Evolutionary conservation across 2,888 invertebrate genomes (phyloP).

Genomic region (Bibio marci): DNA sequence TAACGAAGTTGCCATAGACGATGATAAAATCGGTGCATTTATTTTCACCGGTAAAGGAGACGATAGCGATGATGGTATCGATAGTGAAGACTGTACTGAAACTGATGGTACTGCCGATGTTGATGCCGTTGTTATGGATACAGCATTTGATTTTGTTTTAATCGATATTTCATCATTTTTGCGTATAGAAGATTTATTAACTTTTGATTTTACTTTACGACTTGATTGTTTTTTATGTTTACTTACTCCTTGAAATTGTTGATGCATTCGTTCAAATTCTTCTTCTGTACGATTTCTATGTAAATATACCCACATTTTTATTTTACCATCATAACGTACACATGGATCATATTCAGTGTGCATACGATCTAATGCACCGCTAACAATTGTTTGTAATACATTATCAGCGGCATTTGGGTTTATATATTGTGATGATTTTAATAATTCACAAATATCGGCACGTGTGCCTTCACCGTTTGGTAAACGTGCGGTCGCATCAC

Average conservation of each 20-base stretch:
- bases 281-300: constrained; percentile 51
- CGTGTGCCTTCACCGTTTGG: constrained; percentile 91
- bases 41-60: neutral
- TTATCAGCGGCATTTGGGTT: constrained; percentile 29
- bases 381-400: constrained; percentile 56
- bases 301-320: constrained; percentile 91
- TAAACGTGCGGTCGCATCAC: constrained; percentile 82
- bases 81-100: neutral
- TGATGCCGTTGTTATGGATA: neutral
- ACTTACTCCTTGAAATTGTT: constrained; percentile 43
- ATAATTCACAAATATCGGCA: constrained; percentile 75
- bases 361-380: constrained; percentile 77
- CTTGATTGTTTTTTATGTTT: constrained; percentile 32
- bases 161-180: too few relatives aligned
- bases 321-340: constrained; percentile 79
- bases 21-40: neutral
- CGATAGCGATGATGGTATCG: neutral
- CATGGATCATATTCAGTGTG: constrained; percentile 81
- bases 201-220: constrained; percentile 15
- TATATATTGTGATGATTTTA: constrained; percentile 57
- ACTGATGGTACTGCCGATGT: neutral
- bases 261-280: constrained; percentile 48
- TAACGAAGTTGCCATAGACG: constrained; percentile 8
- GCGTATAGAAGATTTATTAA: too few relatives aligned
- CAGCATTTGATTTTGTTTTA: too few relatives aligned